A percentile compares a stretch with the other conserved stretches of the same genome.
Evolutionary conservation across 2,888 invertebrate genomes (phyloP).

Genomic region (Agrotis puta): DNA sequence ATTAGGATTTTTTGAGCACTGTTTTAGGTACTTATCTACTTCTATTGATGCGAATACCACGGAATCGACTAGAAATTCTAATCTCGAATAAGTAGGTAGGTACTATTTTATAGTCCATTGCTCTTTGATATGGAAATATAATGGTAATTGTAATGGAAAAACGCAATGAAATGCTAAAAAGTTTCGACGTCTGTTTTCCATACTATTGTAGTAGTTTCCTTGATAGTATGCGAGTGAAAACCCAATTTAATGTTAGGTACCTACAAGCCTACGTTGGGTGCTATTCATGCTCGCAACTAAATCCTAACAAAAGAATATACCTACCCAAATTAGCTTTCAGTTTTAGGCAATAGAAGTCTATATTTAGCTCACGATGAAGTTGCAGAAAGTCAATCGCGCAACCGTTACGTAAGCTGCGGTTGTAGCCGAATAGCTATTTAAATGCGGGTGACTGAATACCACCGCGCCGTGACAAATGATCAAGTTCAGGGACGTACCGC

Average conservation of each 20-base stretch:
- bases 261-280: not conserved
- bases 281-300: conserved; percentile 34
- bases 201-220: conserved; percentile 23
- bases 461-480: conserved; percentile 62
- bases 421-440: conserved; percentile 49
- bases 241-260: conserved; percentile 11
- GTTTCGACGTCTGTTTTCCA: conserved; percentile 36
- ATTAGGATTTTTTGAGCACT: not conserved
- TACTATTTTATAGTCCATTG: conserved; percentile 17
- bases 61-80: conserved; percentile 7
- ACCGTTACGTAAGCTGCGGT: conserved; percentile 43
- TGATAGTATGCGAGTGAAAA: not conserved
- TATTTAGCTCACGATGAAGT: conserved; percentile 46
- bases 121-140: conserved; percentile 31
- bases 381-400: conserved; percentile 43
- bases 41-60: conserved; percentile 1
- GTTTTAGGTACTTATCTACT: conserved; percentile 18
- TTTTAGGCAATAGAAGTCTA: conserved; percentile 59
- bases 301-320: conserved; percentile 19
- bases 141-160: conserved; percentile 40
- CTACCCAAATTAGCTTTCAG: conserved; percentile 25
- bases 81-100: conserved; percentile 5
- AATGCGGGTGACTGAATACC: conserved; percentile 54
- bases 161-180: conserved; percentile 23
- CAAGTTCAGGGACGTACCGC: conserved; percentile 63